These are phyloP conservation scores for Festucalex cinctus DNA, from an alignment of 2,113 vertebrate genomes.

Conservation along the genomic window DNA sequence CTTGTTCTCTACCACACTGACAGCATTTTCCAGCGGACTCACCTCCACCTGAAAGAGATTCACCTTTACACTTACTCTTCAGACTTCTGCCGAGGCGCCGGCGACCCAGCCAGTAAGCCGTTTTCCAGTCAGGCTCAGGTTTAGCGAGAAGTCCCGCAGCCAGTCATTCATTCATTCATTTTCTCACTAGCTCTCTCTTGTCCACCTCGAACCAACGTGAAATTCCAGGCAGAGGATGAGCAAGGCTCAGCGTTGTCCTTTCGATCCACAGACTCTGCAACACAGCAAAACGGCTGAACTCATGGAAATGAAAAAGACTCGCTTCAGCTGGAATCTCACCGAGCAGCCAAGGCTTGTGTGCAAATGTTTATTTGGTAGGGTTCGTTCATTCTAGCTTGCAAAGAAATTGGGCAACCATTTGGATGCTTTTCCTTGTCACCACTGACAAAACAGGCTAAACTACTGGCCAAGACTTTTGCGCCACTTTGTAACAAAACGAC, in stretches of 20 bases:
- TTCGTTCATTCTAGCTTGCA: too few relatives aligned
- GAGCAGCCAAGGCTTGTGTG: too few relatives aligned
- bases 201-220: conserved; percentile 99
- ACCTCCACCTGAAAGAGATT: conserved; percentile 84
- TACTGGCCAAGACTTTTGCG: too few relatives aligned
- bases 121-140: background rate
- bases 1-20: conserved; percentile 97
- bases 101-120: background rate
- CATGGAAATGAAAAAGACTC: background rate
- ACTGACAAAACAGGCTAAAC: too few relatives aligned
- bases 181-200: conserved; percentile 90
- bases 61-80: background rate
- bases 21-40: conserved; percentile 93
- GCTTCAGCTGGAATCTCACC: too few relatives aligned
- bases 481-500: too few relatives aligned
- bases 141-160: background rate
- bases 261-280: conserved; percentile 98
- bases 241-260: conserved; percentile 91
- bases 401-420: too few relatives aligned
- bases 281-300: background rate
- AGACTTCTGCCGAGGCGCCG: too few relatives aligned
- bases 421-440: too few relatives aligned
- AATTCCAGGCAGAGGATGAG: conserved; percentile 92
- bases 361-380: too few relatives aligned
- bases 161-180: background rate